A percentile compares a stretch with the other conserved stretches of the same genome.
Conservation (phyloP, 2,888 invertebrate genomes). For the Tachina lurida region DNA sequence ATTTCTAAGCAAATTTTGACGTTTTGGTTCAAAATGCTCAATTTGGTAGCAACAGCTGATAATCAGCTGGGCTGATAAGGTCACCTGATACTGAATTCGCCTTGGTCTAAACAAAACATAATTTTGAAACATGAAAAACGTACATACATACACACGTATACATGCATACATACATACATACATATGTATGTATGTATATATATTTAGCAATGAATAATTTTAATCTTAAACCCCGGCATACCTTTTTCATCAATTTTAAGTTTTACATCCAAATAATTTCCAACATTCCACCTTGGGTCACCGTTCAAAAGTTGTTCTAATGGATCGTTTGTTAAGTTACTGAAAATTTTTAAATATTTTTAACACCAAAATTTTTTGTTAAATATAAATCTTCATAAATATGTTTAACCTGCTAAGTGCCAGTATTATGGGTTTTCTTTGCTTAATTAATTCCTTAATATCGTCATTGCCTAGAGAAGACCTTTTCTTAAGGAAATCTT, state of each 20-base stretch:
- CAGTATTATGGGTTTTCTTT: constrained; percentile 62
- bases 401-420: constrained; percentile 56
- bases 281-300: not conserved
- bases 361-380: not conserved
- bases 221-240: not conserved
- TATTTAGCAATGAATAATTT: not conserved
- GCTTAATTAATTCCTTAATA: constrained; percentile 58
- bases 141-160: not conserved
- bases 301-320: not conserved
- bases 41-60: no score
- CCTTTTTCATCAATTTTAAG: constrained; percentile 54
- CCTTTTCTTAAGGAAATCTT: not conserved
- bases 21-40: no score
- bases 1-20: no score
- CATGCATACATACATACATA: no score
- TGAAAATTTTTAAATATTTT: constrained; percentile 27
- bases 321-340: constrained; percentile 32
- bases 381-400: not conserved
- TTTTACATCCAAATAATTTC: constrained; percentile 42
- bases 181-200: not conserved
- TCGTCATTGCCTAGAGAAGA: constrained; percentile 50
- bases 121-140: constrained; percentile 37
- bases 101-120: constrained; percentile 40
- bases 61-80: no score
- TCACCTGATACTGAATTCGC: no score